These are phyloP conservation scores for Pogona vitticeps DNA, from an alignment of 2,113 vertebrate species.

Conservation along the genomic window DNA sequence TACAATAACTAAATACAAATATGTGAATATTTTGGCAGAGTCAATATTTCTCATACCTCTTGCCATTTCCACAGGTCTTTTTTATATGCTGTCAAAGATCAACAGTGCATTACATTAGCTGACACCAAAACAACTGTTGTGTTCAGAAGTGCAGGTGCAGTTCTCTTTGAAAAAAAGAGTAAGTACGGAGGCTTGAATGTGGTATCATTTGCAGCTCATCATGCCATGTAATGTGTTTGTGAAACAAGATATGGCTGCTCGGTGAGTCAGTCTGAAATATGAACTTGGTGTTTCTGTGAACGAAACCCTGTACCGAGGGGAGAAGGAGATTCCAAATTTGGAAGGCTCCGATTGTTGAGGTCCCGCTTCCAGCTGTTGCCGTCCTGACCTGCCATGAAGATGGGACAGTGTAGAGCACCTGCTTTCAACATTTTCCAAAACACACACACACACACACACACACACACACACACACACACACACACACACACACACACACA, in stretches of 20 bases:
- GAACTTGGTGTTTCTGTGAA: background rate
- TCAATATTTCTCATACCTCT: background rate
- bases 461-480: too few species aligned
- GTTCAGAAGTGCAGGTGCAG: constrained; percentile 29
- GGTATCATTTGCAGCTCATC: background rate
- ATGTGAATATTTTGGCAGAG: constrained; percentile 5
- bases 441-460: too few species aligned
- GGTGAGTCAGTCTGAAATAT: background rate
- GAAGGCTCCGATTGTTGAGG: too few species aligned
- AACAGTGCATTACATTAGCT: constrained; percentile 38
- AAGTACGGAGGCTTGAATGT: constrained; percentile 19
- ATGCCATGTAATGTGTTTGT: background rate
- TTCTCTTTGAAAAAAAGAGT: constrained; percentile 62
- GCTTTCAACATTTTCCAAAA: too few species aligned
- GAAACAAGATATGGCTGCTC: background rate
- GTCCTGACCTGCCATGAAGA: too few species aligned
- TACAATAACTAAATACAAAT: background rate
- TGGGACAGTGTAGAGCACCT: too few species aligned
- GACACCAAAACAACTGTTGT: constrained; percentile 18
- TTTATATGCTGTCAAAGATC: constrained; percentile 38
- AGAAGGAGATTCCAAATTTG: too few species aligned
- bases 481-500: too few species aligned
- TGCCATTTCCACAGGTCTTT: constrained; percentile 45
- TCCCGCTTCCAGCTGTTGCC: too few species aligned
- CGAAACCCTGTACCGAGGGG: background rate